phyloP scores from a whole-genome alignment of 2,888 invertebrate genomes.

The Danaus chrysippus region DNA sequence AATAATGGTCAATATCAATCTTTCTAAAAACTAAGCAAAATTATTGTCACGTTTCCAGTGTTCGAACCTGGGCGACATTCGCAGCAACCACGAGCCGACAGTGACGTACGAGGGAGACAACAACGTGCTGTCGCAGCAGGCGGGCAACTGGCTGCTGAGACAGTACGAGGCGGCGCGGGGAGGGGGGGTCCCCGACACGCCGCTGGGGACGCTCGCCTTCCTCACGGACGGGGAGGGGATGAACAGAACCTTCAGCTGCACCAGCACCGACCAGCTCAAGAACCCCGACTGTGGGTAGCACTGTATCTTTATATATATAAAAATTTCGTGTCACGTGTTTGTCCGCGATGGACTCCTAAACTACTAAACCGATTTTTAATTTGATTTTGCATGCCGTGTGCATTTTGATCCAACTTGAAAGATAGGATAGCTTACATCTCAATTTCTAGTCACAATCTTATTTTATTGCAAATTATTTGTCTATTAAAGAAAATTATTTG shows the following conservation, averaged over 20 bases:
- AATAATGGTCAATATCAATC: background rate
- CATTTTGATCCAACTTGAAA: too few relatives aligned
- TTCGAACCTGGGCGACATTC: slow-evolving; percentile 90
- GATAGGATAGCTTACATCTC: too few relatives aligned
- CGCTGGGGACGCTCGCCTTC: slow-evolving; percentile 85
- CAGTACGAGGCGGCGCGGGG: slow-evolving; percentile 78
- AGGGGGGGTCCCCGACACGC: slow-evolving; percentile 78
- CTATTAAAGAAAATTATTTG: too few relatives aligned
- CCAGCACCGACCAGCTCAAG: slow-evolving; percentile 48
- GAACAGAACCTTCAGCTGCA: slow-evolving; percentile 41
- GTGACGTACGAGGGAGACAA: slow-evolving; percentile 97
- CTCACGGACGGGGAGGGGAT: slow-evolving; percentile 58
- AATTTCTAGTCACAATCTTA: too few relatives aligned
- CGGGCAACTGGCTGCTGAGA: slow-evolving; percentile 90
- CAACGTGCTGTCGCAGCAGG: slow-evolving; percentile 93
- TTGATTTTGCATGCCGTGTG: background rate
- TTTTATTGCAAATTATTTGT: too few relatives aligned
- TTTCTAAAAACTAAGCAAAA: background rate
- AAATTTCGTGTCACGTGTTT: too few relatives aligned
- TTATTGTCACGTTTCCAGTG: slow-evolving; percentile 60
- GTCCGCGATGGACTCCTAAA: too few relatives aligned
- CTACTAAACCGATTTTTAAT: slow-evolving; percentile 1
- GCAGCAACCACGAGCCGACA: slow-evolving; percentile 92
- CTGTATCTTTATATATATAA: too few relatives aligned
- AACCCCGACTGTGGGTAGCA: slow-evolving; percentile 54